A percentile compares a stretch with the other conserved stretches of the same genome.
phyloP scores from a whole-genome alignment of 2,888 invertebrate genomes.

The Tryphoninae sp. region DNA sequence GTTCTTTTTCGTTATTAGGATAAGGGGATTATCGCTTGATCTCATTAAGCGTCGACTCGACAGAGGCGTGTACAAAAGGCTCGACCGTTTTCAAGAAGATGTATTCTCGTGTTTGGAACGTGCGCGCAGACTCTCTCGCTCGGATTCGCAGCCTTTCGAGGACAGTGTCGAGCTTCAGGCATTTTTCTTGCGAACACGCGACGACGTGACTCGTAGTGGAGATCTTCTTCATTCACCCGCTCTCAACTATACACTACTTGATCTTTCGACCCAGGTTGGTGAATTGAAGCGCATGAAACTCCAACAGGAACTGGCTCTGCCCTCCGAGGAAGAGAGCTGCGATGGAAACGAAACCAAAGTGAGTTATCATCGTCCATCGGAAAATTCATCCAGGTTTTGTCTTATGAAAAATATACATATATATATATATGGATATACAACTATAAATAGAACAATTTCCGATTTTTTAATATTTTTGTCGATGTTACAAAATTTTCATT shows the following conservation, averaged over 20 bases:
- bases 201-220: slow-evolving; percentile 88
- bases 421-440: background rate
- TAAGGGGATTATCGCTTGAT: slow-evolving; percentile 94
- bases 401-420: background rate
- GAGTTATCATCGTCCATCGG: slow-evolving; percentile 11
- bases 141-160: slow-evolving; percentile 97
- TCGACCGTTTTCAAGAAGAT: slow-evolving; percentile 98
- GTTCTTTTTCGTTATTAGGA: slow-evolving; percentile 81
- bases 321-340: slow-evolving; percentile 88
- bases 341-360: slow-evolving; percentile 80
- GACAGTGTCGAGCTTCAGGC: slow-evolving; percentile 96
- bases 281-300: slow-evolving; percentile 89
- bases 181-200: slow-evolving; percentile 91
- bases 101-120: slow-evolving; percentile 96
- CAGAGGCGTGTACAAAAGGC: slow-evolving; percentile 93
- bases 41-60: slow-evolving; percentile 96
- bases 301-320: slow-evolving; percentile 85
- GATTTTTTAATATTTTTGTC: slow-evolving; percentile 50
- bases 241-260: slow-evolving; percentile 89
- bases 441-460: slow-evolving; percentile 46
- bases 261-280: slow-evolving; percentile 89
- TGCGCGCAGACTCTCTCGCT: slow-evolving; percentile 92
- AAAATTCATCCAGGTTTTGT: background rate
- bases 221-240: slow-evolving; percentile 94
- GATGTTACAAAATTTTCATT: background rate